Conservation (phyloP, 2,888 invertebrate species). For the Archaeoteleia sp. region DNA sequence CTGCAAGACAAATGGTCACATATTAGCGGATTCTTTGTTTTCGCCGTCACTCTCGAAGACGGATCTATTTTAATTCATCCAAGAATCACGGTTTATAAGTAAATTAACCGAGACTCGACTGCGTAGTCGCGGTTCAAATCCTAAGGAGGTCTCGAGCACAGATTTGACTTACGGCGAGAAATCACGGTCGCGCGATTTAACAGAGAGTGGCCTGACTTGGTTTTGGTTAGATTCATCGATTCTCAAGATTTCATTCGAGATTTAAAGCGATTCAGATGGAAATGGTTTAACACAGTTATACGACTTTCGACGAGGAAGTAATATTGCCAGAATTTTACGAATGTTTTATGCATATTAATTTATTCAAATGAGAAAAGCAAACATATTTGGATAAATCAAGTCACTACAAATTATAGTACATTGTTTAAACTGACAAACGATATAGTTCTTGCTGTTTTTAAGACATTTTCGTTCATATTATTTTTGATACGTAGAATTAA, state of each 20-base stretch:
- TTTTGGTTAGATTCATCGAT: slow-evolving; percentile 22
- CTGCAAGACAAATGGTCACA: slow-evolving; percentile 56
- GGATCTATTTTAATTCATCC: slow-evolving; percentile 66
- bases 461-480: too few species aligned
- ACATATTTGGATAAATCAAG: too few species aligned
- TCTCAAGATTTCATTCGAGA: slow-evolving; percentile 21
- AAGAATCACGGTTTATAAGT: slow-evolving; percentile 65
- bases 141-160: slow-evolving; percentile 68
- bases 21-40: slow-evolving; percentile 42
- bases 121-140: slow-evolving; percentile 68
- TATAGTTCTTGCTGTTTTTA: too few species aligned
- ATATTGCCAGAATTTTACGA: too few species aligned
- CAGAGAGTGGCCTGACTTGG: slow-evolving; percentile 32
- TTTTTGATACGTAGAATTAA: too few species aligned
- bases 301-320: slow-evolving; percentile 11
- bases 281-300: slow-evolving; percentile 23
- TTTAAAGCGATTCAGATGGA: slow-evolving; percentile 3
- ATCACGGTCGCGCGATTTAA: slow-evolving; percentile 51
- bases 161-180: slow-evolving; percentile 52
- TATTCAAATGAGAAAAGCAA: too few species aligned
- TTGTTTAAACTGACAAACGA: too few species aligned
- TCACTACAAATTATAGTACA: too few species aligned
- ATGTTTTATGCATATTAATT: too few species aligned
- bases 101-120: slow-evolving; percentile 69
- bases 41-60: slow-evolving; percentile 50